Percentiles rank a stretch among this genome's conserved stretches.
These are phyloP conservation scores for Pampusana beccarii DNA, from an alignment of 2,113 vertebrate genomes.

Conservation along the genomic window DNA sequence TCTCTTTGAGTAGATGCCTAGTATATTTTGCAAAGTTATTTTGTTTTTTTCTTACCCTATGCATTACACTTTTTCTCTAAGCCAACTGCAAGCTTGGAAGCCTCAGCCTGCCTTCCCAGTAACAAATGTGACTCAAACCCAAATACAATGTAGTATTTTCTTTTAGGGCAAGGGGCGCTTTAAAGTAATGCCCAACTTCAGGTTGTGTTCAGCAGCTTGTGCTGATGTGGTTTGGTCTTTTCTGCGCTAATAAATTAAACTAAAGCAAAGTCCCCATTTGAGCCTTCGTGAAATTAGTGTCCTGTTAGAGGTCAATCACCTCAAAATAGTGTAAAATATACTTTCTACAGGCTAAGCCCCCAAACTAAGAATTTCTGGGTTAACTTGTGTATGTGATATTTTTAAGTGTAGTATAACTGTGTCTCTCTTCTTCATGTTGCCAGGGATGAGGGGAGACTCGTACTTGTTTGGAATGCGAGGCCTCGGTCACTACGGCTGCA, in stretches of 20 bases:
- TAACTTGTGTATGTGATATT: neutral
- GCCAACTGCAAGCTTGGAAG: neutral
- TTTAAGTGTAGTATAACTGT: neutral
- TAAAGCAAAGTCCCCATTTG: neutral
- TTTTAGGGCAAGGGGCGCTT: neutral
- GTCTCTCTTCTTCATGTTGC: neutral
- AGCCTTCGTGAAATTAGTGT: neutral
- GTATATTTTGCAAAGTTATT: neutral
- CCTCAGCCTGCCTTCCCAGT: neutral
- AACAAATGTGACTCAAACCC: neutral
- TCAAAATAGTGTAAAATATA: neutral
- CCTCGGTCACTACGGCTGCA: conserved; percentile 64
- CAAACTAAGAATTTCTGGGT: neutral
- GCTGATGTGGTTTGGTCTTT: neutral
- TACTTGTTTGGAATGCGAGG: conserved; percentile 80
- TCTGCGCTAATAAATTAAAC: neutral
- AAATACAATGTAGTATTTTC: neutral
- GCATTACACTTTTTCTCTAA: neutral
- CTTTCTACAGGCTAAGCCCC: neutral
- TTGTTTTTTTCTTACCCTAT: neutral
- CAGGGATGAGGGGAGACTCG: conserved; percentile 85
- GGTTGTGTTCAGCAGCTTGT: neutral
- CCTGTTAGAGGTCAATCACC: neutral
- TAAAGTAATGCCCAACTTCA: neutral
- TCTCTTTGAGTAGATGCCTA: neutral